Base-by-base conservation (phyloP, 2,797 vertebrate species). In the Serranus cabrilla region DNA sequence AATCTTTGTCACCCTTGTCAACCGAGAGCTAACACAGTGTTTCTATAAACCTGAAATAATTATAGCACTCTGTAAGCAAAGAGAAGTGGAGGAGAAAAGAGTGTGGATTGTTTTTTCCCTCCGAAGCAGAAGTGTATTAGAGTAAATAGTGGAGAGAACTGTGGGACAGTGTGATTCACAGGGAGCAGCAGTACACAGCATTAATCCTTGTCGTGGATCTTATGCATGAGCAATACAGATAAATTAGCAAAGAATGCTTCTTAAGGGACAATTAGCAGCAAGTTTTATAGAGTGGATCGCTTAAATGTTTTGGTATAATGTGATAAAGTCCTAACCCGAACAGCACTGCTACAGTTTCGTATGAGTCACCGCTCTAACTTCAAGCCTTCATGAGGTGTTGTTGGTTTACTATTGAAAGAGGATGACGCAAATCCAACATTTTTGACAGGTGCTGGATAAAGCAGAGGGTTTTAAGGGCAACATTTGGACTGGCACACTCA, bases 1-100 rank as follows among this genome's bases (percentile, higher is more conserved):
- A 37, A 23, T 72, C 54, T 57, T 47, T 68, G 42, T 52, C n/a
- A 42, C 34, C n/a, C n/a, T 51, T 56, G 46, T 80, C 45, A 46
- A 64, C 25, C 21, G 50, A 69, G 45, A 58, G n/a, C 40, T 51
- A 71, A 54, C 37, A 45, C 58, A 64, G 37, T 52, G 45, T 43
- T 57, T 57, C 40, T 18, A 31, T 63, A 18, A 61, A 55, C 69
- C 34, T 69, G 17, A 63, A 70, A 65, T 71, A 58, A 79, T 71
- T 23, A 39, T 23, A 31, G 23, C 58, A 10, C 21, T 59, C 23
- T 23, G 37, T 65, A 39, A 59, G 67, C 52, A 67, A 72, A 70
- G 55, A 63, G 23, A 14, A 56, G 21, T 0, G 1, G 42, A 77
- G 61, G 47, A 23, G n/a, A 49, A 5, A 59, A 46, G 25, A 47